Base-by-base conservation (phyloP, 2,888 invertebrate genomes). In the Campoplex nolae region DNA sequence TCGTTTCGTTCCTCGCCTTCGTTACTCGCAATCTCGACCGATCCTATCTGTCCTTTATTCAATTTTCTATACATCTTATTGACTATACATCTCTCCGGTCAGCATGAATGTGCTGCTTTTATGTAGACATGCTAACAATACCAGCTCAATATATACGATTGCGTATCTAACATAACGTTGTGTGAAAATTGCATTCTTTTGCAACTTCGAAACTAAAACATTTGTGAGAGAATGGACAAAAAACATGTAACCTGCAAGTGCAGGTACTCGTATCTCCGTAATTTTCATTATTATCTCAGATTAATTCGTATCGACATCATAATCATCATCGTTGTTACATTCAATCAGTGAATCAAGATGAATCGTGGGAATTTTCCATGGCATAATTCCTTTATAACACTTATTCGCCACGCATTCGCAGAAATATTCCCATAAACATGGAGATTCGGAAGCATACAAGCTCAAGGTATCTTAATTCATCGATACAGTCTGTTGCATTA, bases 21-120 rank as follows among this genome's bases (percentile, higher is more conserved):
- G 42, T 38, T 45, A 68, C 38, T 85, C 75, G 68, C 73, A 80
- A 68, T 85, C 84, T 85, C 87, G 76, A 74, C 83, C 77, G 81
- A 83, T 82, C 84, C 80, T 80, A 85, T 87, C 78, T 68, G 28
- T 80, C 76, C 80, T 88, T 76, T 85, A 85, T 87, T 84, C 81
- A 75, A 73, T 82, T 75, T 79, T 45, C 54, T 68, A 68, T 77
- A 88, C 56, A 85, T 87, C 79, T 87, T 82, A 79, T 82, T 79
- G 62, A 75, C 75, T 32, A 62, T 48, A 62, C 48, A 45, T 58
- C 73, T 87, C 79, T 79, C 38, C 6, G 84, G 78, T 79, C 67
- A 67, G 45, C 75, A 58, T 16, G 51, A 11, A 42, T 48, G 32
- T 35, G 35, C 38, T 38, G n/a, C 62, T 35, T 35, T 28, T 62